Evolutionary conservation across 2,113 vertebrate species (phyloP), one percentile per base, ranked within the genome.

Genomic region (Pseudorhombus dupliciocellatus): DNA sequence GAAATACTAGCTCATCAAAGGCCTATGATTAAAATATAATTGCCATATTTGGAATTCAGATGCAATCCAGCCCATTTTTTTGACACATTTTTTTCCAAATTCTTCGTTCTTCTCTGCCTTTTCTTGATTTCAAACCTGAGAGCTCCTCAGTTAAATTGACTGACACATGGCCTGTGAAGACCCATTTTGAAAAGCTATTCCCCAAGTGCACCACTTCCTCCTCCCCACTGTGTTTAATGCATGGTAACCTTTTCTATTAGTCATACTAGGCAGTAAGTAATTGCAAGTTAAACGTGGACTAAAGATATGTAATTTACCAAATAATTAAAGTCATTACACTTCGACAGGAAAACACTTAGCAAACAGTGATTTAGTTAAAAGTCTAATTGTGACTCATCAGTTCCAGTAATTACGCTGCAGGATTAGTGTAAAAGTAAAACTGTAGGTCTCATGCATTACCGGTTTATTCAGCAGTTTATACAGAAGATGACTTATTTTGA

Each of bases 281-380:
- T 70, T 70, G 21, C 21, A 51, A 50, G 42, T 56, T 51, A 57
- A 70, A 52, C 18, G 28, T 16, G 34, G 58, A 65, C 42, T 61
- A 31, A 69, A 16, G 26, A 30, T 30, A 55, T 3, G 1, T 51
- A 55, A 70, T 70, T 65, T 53, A 42, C 48, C 20, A 75, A 55
- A 60, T 75, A 70, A 81, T 66, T 67, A 21, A 56, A 71, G 37
- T 34, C 52, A 64, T 72, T 62, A 53, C 8, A 63, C 20, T 46
- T 9, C 37, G 44, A 28, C 20, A 72, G 31, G 28, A 58, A 68
- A 53, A 73, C 8, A 58, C 31, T 72, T 63, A 66, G 24, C 26
- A 54, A 42, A 37, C 52, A 25, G 67, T 56, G 14, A 28, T 52
- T 72, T 52, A n/a, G 66, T 61, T 46, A 53, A 31, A 66, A 62